Conservation (phyloP, 2,113 vertebrate species). For the Alces alces region DNA sequence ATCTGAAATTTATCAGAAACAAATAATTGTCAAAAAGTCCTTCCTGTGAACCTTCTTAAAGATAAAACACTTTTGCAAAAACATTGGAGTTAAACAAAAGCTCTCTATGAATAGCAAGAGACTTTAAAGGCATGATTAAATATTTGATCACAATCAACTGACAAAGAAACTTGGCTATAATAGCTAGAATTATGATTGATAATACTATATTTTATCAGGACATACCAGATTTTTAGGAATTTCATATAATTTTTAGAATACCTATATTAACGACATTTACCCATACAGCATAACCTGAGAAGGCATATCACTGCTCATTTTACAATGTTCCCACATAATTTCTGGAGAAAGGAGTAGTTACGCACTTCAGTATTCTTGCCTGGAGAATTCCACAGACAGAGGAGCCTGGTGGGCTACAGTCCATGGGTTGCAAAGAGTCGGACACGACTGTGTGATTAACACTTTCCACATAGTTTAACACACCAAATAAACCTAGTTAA, state of each 20-base stretch:
- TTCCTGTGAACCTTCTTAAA: not conserved
- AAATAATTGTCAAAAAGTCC: not conserved
- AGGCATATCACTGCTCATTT: not conserved
- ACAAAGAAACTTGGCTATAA: not conserved
- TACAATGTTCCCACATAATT: not conserved
- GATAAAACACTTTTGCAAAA: not conserved
- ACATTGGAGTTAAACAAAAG: not conserved
- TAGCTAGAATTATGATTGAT: not conserved
- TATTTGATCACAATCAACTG: not conserved
- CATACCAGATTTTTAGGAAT: not conserved
- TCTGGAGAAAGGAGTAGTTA: not conserved
- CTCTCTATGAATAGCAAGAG: not conserved
- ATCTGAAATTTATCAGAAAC: not conserved
- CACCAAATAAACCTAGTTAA: not conserved
- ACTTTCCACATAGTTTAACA: not conserved
- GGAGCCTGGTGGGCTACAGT: not conserved
- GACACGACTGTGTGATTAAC: not conserved
- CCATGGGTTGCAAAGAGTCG: not conserved
- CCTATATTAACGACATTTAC: not conserved
- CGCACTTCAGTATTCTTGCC: not conserved
- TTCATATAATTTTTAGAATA: not conserved
- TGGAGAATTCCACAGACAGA: not conserved
- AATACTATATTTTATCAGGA: not conserved
- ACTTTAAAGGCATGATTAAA: not conserved
- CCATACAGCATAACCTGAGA: not conserved